phyloP scores from a whole-genome alignment of 2,888 invertebrate genomes.

The Onthophagus sagittarius region DNA sequence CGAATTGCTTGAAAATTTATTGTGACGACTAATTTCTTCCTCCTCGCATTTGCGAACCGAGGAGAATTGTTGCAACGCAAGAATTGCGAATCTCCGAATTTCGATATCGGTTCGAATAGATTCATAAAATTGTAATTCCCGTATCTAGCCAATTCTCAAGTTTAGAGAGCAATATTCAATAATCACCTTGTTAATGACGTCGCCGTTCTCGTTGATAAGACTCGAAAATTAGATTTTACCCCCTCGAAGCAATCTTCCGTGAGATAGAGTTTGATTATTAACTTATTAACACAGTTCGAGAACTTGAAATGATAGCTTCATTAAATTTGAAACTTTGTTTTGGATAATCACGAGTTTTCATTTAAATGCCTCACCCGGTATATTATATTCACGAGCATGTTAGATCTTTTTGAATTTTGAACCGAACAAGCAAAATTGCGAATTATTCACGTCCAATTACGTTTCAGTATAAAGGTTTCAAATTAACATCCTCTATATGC shows the following conservation, averaged over 20 bases:
- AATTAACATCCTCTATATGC: not conserved
- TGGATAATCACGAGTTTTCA: too few relatives aligned
- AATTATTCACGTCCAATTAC: not conserved
- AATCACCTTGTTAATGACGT: not conserved
- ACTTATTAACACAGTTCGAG: not conserved
- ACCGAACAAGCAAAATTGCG: not conserved
- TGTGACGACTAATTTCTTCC: not conserved
- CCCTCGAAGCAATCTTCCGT: not conserved
- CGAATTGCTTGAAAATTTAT: not conserved
- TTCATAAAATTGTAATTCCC: too few relatives aligned
- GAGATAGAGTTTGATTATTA: not conserved
- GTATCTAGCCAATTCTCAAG: not conserved
- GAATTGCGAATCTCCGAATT: not conserved
- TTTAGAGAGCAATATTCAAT: not conserved
- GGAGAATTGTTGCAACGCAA: not conserved
- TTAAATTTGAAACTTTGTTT: too few relatives aligned
- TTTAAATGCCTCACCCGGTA: too few relatives aligned
- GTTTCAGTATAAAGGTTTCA: not conserved
- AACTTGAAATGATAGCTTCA: not conserved
- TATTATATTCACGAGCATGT: too few relatives aligned
- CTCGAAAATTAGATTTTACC: not conserved
- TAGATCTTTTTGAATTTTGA: not conserved
- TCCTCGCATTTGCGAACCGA: not conserved
- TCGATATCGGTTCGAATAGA: too few relatives aligned
- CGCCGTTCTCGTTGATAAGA: not conserved